Percentiles rank a stretch among this genome's conserved stretches.
These are phyloP conservation scores for Morus bassanus DNA, from an alignment of 2,797 vertebrate genomes.

Conservation along the genomic window DNA sequence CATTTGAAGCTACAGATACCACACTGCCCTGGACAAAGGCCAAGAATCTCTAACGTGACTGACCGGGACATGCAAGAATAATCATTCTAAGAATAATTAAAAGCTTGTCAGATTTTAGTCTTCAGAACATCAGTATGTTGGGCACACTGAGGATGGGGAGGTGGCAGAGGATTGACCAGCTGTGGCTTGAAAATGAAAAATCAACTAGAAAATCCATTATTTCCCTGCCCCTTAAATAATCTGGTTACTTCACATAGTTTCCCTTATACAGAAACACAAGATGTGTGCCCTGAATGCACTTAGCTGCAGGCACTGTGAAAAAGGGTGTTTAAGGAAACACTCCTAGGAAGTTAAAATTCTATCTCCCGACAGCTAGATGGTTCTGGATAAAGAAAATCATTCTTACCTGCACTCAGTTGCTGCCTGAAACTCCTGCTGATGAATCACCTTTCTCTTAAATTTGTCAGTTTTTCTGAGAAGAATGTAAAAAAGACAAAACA, in stretches of 20 bases:
- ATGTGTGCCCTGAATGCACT: background rate
- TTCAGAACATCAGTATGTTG: background rate
- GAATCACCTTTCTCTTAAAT: constrained; percentile 54
- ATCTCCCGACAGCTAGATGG: background rate
- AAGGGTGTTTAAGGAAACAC: background rate
- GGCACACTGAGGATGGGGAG: background rate
- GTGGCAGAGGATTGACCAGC: background rate
- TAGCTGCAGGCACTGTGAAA: background rate
- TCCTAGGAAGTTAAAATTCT: background rate
- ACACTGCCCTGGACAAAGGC: background rate
- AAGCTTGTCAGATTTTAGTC: background rate
- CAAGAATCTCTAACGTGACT: background rate
- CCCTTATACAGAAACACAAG: background rate
- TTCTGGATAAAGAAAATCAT: background rate
- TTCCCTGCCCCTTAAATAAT: background rate
- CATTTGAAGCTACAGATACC: background rate
- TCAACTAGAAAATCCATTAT: background rate
- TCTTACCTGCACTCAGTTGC: constrained; percentile 39
- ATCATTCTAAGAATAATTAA: background rate
- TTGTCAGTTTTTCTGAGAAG: constrained; percentile 47
- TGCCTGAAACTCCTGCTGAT: constrained; percentile 54
- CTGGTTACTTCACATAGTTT: background rate
- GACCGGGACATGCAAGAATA: background rate
- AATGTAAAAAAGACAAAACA: background rate
- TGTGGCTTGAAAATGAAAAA: background rate